Evolutionary conservation across 2,113 vertebrate species (phyloP).

Genomic region (Oenanthe melanoleuca): DNA sequence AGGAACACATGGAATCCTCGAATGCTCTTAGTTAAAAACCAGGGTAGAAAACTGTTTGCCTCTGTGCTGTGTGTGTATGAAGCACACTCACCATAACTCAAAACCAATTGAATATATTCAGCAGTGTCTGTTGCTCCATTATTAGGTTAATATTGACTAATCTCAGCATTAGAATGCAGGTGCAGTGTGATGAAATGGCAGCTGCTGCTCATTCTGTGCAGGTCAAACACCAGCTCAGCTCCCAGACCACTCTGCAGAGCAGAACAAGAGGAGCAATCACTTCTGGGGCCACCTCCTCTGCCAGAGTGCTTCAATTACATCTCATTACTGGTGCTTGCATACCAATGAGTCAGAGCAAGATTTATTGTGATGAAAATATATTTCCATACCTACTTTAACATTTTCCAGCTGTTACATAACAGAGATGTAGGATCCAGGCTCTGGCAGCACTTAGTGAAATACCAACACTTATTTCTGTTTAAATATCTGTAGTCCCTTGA

Average conservation of each 20-base stretch:
- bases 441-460: neutral
- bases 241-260: neutral
- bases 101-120: neutral
- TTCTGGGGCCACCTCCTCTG: conserved; percentile 19
- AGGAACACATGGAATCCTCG: neutral
- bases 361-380: conserved; percentile 1
- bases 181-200: neutral
- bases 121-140: neutral
- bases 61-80: neutral
- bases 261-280: neutral
- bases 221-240: neutral
- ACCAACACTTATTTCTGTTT: neutral
- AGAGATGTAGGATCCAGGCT: neutral
- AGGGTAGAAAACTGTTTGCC: neutral
- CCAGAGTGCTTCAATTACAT: neutral
- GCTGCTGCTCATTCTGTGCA: neutral
- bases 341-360: neutral
- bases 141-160: neutral
- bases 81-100: neutral
- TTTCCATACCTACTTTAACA: neutral
- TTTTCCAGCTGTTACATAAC: neutral
- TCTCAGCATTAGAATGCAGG: neutral
- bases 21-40: neutral
- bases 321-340: conserved; percentile 20
- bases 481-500: neutral